Evolutionary conservation across 2,888 invertebrate species (phyloP).

Genomic region (Nomada fucata): DNA sequence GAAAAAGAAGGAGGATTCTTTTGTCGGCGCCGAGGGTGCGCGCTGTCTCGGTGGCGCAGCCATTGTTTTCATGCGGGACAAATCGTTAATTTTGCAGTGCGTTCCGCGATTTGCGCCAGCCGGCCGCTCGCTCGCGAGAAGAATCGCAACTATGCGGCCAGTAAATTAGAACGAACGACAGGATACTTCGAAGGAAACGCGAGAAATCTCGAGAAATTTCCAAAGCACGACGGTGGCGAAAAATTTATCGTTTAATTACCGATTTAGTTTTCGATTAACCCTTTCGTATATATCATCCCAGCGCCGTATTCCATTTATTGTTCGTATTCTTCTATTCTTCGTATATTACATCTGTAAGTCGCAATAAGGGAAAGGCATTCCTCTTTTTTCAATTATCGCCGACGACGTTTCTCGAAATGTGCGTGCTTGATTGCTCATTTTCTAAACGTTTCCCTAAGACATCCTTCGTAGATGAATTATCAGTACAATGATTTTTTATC

Average conservation of each 20-base stretch:
- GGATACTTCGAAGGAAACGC: neutral
- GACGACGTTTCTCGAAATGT: too few relatives aligned
- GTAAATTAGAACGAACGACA: conserved; percentile 5
- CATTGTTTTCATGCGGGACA: conserved; percentile 58
- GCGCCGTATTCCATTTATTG: neutral
- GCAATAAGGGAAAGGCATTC: too few relatives aligned
- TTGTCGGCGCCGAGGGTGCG: conserved; percentile 34
- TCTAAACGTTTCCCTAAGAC: too few relatives aligned
- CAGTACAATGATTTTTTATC: too few relatives aligned
- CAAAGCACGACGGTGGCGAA: too few relatives aligned
- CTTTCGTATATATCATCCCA: too few relatives aligned
- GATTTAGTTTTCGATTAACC: too few relatives aligned
- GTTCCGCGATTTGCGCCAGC: conserved; percentile 57
- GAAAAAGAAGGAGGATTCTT: conserved; percentile 7
- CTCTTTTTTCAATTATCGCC: too few relatives aligned
- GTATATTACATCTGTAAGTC: too few relatives aligned
- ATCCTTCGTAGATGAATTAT: too few relatives aligned
- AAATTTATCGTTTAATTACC: neutral
- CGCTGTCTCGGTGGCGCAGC: conserved; percentile 42
- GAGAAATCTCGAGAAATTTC: neutral
- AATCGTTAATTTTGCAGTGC: conserved; percentile 59
- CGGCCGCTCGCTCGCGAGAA: conserved; percentile 29
- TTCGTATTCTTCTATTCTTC: neutral
- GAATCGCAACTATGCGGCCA: conserved; percentile 22
- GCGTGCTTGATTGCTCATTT: too few relatives aligned